Percentiles rank a stretch among this genome's conserved stretches.
Conservation (phyloP, 2,797 vertebrate genomes). For the Phaenicophaeus curvirostris region DNA sequence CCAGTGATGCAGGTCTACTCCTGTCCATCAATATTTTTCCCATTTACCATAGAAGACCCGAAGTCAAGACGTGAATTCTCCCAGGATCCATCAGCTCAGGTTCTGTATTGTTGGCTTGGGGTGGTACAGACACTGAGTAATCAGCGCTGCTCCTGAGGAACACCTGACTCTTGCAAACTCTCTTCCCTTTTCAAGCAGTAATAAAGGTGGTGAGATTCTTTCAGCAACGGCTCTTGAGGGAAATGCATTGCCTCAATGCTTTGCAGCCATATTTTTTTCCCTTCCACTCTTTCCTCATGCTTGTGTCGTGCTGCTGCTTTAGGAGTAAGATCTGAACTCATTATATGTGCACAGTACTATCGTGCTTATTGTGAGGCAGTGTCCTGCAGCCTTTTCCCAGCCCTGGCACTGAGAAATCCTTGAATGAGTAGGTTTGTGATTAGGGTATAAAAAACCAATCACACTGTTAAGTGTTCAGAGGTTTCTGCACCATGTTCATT, state of each 20-base stretch:
- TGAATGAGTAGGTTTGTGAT: not conserved
- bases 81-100: not conserved
- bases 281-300: not conserved
- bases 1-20: not conserved
- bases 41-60: rapidly evolving
- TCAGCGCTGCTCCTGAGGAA: not conserved
- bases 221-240: not conserved
- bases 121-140: not conserved
- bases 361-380: not conserved
- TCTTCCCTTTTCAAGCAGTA: not conserved
- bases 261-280: not conserved
- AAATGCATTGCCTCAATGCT: not conserved
- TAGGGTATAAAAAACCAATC: not conserved
- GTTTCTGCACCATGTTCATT: not conserved
- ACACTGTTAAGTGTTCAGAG: not conserved
- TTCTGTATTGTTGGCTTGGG: not conserved
- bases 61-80: not conserved
- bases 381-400: not conserved
- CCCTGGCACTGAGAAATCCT: not conserved
- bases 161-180: not conserved
- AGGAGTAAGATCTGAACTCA: not conserved
- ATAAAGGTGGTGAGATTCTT: not conserved
- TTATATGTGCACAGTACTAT: not conserved
- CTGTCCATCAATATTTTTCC: not conserved
- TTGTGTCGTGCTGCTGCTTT: rapidly evolving